Evolutionary conservation across 2,888 invertebrate genomes (phyloP), one percentile per base, ranked within the genome.

Genomic region (Bhutanitis thaidina): DNA sequence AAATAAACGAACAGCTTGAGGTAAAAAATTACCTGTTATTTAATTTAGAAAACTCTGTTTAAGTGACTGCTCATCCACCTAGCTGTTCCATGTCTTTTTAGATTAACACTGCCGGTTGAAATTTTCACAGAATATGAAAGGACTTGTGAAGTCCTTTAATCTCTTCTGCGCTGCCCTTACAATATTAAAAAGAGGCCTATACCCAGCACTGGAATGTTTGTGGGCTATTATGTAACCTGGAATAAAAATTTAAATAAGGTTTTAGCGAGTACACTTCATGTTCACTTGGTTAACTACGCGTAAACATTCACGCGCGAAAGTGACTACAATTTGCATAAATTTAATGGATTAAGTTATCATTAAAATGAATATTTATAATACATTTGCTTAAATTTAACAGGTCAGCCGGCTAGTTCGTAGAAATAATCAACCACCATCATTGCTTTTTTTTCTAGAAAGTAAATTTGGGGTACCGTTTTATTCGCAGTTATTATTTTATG

Each of bases 241-340:
- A 34, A 7, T 4, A 34, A 34, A 32, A 12, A 10, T 34, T 12
- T 12, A 34, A 34, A 30, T 10, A 30, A 12, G 5, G 34, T 13
- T 0, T 20, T 1, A 34, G 34, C 34, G 34, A n/a, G n/a, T n/a
- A 7, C 12, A n/a, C 8, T 29, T 29, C 0, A 14, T 32, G 29
- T 12, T 14, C 34, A 7, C 36, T 14, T 35, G 29, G 41, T 41
- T 36, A 48, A 48, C 35, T 25, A 48, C 41, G 41, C 40, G 48
- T 41, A 2, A 36, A 36, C 16, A 41, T 20, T 13, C 10, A 15
- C 13, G 8, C 29, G 35, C 29, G 48, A 48, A 48, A 48, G 48
- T 48, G 15, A 40, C 27, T 29, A 20, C 29, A 13, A 41, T 48
- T 48, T 48, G 41, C 48, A 48, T 48, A 16, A 30, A 34, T 40